These are phyloP conservation scores for Amphipyra tragopoginis DNA, from an alignment of 2,888 invertebrate species.

Conservation along the genomic window DNA sequence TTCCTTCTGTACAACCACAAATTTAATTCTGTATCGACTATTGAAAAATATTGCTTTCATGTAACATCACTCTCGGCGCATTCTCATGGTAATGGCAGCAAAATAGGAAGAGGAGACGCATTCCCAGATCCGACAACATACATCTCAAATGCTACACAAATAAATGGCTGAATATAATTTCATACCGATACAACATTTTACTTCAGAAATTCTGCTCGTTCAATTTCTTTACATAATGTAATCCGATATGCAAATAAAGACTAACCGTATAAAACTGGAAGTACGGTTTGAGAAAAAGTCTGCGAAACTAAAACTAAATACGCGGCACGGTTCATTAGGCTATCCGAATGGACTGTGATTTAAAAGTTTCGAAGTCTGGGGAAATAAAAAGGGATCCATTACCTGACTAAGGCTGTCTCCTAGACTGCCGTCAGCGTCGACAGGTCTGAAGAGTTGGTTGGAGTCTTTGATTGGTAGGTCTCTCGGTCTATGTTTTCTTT, in stretches of 20 bases:
- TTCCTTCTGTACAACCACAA: slow-evolving; percentile 71
- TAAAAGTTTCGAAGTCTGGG: slow-evolving; percentile 56
- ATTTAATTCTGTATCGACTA: slow-evolving; percentile 77
- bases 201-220: slow-evolving; percentile 47
- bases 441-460: slow-evolving; percentile 77
- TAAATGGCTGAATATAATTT: slow-evolving; percentile 68
- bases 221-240: slow-evolving; percentile 62
- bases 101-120: slow-evolving; percentile 68
- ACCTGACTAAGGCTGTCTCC: slow-evolving; percentile 89
- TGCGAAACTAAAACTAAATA: slow-evolving; percentile 73
- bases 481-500: slow-evolving; percentile 75
- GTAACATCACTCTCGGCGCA: slow-evolving; percentile 71
- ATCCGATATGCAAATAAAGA: slow-evolving; percentile 74
- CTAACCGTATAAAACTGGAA: slow-evolving; percentile 60
- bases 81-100: slow-evolving; percentile 78
- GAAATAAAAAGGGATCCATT: slow-evolving; percentile 47
- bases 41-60: slow-evolving; percentile 80
- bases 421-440: slow-evolving; percentile 84
- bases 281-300: slow-evolving; percentile 68
- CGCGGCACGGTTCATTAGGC: slow-evolving; percentile 77
- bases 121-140: slow-evolving; percentile 56
- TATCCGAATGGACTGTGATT: slow-evolving; percentile 65
- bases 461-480: slow-evolving; percentile 74
- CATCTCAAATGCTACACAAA: slow-evolving; percentile 66
- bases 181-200: slow-evolving; percentile 59